Evolutionary conservation across 2,888 invertebrate species (phyloP).

Genomic region (Trisateles emortualis): DNA sequence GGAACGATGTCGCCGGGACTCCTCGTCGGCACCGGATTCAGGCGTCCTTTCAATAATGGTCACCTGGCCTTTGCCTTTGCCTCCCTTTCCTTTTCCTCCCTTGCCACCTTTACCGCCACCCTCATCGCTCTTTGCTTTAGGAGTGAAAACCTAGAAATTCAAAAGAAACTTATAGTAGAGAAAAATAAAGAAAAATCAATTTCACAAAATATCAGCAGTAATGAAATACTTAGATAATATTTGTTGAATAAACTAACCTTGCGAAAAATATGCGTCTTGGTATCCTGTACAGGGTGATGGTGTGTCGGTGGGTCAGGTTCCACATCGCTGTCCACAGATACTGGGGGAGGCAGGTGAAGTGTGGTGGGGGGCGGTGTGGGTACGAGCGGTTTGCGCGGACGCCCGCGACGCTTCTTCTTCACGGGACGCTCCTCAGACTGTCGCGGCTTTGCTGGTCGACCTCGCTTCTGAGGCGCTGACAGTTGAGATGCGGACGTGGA

Average conservation of each 20-base stretch:
- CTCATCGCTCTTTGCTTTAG: slow-evolving; percentile 88
- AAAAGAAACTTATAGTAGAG: too few relatives aligned
- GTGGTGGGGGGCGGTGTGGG: slow-evolving; percentile 46
- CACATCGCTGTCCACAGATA: slow-evolving; percentile 60
- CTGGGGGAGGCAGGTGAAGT: slow-evolving; percentile 50
- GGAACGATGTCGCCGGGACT: slow-evolving; percentile 75
- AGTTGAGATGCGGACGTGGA: slow-evolving; percentile 28
- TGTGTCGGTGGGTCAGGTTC: slow-evolving; percentile 65
- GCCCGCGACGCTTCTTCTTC: slow-evolving; percentile 77
- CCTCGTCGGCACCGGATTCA: slow-evolving; percentile 74
- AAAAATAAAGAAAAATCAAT: too few relatives aligned
- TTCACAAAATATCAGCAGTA: too few relatives aligned
- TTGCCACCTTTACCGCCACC: slow-evolving; percentile 91
- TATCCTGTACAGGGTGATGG: slow-evolving; percentile 64
- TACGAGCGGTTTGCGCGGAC: slow-evolving; percentile 69
- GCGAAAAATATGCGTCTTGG: slow-evolving; percentile 78
- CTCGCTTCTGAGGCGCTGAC: slow-evolving; percentile 71
- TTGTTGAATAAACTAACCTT: slow-evolving; percentile 56
- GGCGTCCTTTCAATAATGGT: slow-evolving; percentile 89
- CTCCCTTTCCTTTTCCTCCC: slow-evolving; percentile 91
- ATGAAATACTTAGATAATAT: too few relatives aligned
- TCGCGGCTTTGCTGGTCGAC: slow-evolving; percentile 82
- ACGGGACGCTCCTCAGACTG: slow-evolving; percentile 70
- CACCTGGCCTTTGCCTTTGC: slow-evolving; percentile 91
- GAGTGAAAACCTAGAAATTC: slow-evolving; percentile 74